Base-by-base conservation (phyloP, 2,797 vertebrate species). In the Alectoris magna region DNA sequence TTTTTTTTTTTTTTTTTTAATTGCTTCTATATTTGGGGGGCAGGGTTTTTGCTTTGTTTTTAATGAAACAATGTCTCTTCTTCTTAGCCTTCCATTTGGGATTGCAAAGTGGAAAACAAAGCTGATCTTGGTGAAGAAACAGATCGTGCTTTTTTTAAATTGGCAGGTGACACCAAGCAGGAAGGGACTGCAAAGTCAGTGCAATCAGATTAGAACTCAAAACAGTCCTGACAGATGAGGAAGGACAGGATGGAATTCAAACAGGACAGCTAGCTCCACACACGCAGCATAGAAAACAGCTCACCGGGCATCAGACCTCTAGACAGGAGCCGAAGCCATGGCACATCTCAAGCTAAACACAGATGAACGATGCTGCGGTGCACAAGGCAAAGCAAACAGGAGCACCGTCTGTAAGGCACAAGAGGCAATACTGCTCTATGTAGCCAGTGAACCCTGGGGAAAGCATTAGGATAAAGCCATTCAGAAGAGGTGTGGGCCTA, bases 331-430 rank as follows among this genome's bases (percentile, higher is more conserved):
- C 16, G 19, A 46, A 92, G 38, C 41, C 73, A 71, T 2, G 2
- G 51, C 0, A 1, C 43, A 70, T 5, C 34, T 18, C 29, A 66
- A 58, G 62, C 34, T 71, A 62, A 22, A 69, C 31, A 53, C 17
- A 72, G 43, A 55, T 18, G 51, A 73, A 63, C 0, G 2, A 34
- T 19, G 38, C 19, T 56, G 62, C 0, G 0, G 29, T 27, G 38
- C 10, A 59, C 17, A 87, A 87, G 44, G 48, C 71, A 83, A 87
- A 77, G 8, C 56, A 76, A 88, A 49, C 2, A 83, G 36, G 6
- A 90, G 15, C 53, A 24, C 34, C 16, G 23, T 10, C 34, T 43
- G 19, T n/a, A 69, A 55, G 22, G 84, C 22, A 64, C 1, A 2
- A 1, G 17, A 70, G 84, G 27, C 27, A 94, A 49, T 13, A 38